These are phyloP conservation scores for Coptodon rendalli DNA, from an alignment of 2,113 vertebrate species.

Conservation along the genomic window DNA sequence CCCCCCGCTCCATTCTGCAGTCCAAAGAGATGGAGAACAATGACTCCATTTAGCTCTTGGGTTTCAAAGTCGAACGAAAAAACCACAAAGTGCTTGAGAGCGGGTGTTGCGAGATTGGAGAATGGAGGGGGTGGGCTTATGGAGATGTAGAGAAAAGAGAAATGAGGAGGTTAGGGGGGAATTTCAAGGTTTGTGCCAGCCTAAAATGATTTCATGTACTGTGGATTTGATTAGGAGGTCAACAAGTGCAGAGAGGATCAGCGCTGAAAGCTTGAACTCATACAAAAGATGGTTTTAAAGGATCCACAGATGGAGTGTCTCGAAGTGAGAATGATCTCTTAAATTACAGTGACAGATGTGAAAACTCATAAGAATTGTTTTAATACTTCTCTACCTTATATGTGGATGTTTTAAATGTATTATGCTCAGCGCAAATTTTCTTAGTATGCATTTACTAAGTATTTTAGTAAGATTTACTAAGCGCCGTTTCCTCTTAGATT, in stretches of 20 bases:
- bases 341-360: not conserved
- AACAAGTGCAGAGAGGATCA: not conserved
- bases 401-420: not conserved
- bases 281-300: not conserved
- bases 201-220: not conserved
- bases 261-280: not conserved
- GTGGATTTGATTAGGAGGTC: not conserved
- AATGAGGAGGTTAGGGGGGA: not conserved
- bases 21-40: slow-evolving; percentile 53
- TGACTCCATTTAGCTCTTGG: slow-evolving; percentile 64
- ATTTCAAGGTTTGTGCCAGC: not conserved
- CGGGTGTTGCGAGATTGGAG: slow-evolving; percentile 13
- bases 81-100: slow-evolving; percentile 43
- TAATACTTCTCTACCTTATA: not conserved
- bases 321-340: not conserved
- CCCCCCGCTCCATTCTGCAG: not conserved
- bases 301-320: not conserved
- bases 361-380: not conserved
- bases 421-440: not conserved
- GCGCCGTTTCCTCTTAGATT: not conserved
- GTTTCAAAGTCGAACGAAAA: slow-evolving; percentile 56
- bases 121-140: not conserved
- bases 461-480: not conserved
- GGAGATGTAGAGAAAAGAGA: not conserved
- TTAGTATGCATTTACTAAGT: not conserved